These are phyloP conservation scores for Urechis unicinctus DNA, from an alignment of 2,888 invertebrate genomes.

Conservation along the genomic window DNA sequence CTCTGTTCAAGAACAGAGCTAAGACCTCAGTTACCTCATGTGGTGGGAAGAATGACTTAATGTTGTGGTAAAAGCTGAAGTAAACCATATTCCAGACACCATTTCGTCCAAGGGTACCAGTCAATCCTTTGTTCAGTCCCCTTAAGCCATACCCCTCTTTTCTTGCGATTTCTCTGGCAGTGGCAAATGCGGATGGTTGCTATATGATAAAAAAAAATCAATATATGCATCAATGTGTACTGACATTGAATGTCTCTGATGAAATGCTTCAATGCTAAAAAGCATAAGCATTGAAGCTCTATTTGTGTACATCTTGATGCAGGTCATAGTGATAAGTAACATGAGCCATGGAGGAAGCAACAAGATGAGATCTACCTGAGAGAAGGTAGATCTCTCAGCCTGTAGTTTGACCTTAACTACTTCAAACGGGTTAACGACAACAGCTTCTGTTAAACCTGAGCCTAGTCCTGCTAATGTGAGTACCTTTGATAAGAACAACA, in stretches of 20 bases:
- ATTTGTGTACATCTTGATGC: no score
- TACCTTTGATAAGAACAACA: no score
- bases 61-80: constrained; percentile 90
- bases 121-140: constrained; percentile 81
- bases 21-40: constrained; percentile 29
- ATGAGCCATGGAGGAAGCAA: no score
- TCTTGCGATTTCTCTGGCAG: constrained; percentile 72
- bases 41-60: constrained; percentile 61
- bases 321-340: no score
- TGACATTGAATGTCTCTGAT: not conserved
- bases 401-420: constrained; percentile 78
- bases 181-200: constrained; percentile 37
- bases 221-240: not conserved
- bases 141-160: constrained; percentile 70
- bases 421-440: constrained; percentile 90
- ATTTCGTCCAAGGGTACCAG: constrained; percentile 82
- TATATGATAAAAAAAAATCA: not conserved
- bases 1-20: not conserved
- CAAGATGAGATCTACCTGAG: not conserved
- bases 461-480: constrained; percentile 81
- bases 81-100: constrained; percentile 89
- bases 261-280: not conserved
- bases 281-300: no score
- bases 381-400: constrained; percentile 31
- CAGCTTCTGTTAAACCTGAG: constrained; percentile 84